Evolutionary conservation across 2,797 vertebrate species (phyloP), one percentile per base, ranked within the genome.

Genomic region (Dryobates pubescens): DNA sequence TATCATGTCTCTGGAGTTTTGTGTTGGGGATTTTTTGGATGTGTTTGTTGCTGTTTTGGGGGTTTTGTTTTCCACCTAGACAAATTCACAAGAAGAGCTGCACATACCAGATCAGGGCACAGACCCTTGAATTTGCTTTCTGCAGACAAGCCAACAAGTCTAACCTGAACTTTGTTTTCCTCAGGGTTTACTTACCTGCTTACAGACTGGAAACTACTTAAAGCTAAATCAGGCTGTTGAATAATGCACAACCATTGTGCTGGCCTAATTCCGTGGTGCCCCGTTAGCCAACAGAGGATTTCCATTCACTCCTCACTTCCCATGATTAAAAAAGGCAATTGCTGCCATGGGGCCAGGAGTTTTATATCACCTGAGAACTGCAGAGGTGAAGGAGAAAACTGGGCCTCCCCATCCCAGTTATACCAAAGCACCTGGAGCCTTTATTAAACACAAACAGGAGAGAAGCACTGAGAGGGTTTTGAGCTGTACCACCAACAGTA

Each of bases 121-220:
- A 68, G 69, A 78, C 41, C 67, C 67, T 81, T 75, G 73, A 72
- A 81, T 88, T 91, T 93, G 63, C 64, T 67, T 83, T 75, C 59
- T 73, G 16, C 20, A 89, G 56, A 62, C 45, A 51, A 79, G 24
- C 32, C 45, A 68, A 54, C 63, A 89, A 86, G 86, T 84, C 65
- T 67, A 82, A 74, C 77, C 18, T 12, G 56, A 96, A 84, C 26
- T 63, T 86, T 59, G n/a, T 76, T 95, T 94, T 91, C 89, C 43
- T 75, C 75, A 22, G 43, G 49, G 69, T 90, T 82, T 92, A 69
- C 51, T 76, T 88, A 36, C 75, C 41, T 90, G 56, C 67, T 80
- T 71, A 75, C 49, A 85, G 67, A 43, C 65, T 92, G 75, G 71
- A 84, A 94, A 84, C 68, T 82, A 36, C 53, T 86, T 67, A 54